Evolutionary conservation across 1,140 invertebrate genomes (phyloP), one percentile per base, ranked within the genome.

Genomic region (Elysia chlorotica): DNA sequence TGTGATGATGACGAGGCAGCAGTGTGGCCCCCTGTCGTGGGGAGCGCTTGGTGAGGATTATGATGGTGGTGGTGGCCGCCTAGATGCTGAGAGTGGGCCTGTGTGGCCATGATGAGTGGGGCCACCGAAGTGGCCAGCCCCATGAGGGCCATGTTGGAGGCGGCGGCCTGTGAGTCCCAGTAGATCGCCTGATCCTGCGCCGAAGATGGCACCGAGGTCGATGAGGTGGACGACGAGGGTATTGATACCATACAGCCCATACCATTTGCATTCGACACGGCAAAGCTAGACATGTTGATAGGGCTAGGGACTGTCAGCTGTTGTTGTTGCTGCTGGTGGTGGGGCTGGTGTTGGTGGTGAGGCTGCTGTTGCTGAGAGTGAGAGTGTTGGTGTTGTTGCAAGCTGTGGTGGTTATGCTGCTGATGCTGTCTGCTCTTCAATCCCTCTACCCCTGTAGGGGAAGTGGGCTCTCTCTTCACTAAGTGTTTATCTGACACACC

Each of bases 381-480:
- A n/a, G n/a, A n/a, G n/a, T n/a, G n/a, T n/a, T n/a, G n/a, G n/a
- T n/a, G n/a, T n/a, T n/a, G n/a, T n/a, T n/a, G n/a, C n/a, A n/a
- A n/a, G n/a, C n/a, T n/a, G n/a, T n/a, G n/a, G n/a, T n/a, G n/a
- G n/a, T n/a, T n/a, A 6, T 67, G 31, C 41, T 67, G 65, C 14
- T 66, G 37, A 5, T 67, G 65, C 25, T 38, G 65, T 14, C 41
- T 48, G 36, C 41, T 67, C 48, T 67, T 67, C 19, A 67, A 19
- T 30, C 28, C 36, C 41, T 67, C 59, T 14, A n/a, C n/a, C n/a
- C 68, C 56, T 10, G 25, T 31, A 17, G 69, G 69, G n/a, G 69
- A 71, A 37, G 63, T 48, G 2, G 69, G 69, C 23, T 71, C 69
- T 41, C 69, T 25, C 35, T 71, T 71, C n/a, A 71, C 69, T n/a